Evolutionary conservation across 2,113 vertebrate species (phyloP), one percentile per base, ranked within the genome.

Genomic region (Falco punctatus): DNA sequence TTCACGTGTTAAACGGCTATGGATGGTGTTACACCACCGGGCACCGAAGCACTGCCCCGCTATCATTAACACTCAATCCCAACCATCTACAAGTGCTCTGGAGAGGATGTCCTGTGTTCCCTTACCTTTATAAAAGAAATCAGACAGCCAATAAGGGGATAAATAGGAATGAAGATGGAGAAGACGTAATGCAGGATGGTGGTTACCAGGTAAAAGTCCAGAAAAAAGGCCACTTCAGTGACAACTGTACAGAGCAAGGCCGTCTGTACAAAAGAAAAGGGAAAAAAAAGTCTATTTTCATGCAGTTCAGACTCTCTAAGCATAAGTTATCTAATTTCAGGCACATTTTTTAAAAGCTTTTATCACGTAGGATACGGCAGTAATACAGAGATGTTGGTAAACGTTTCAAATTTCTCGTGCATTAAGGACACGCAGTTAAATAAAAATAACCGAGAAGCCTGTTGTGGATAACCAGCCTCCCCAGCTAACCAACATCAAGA

Each of bases 121-220:
- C 97, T 95, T 90, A 99, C 99, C 99, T 98, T 99, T 95, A 99
- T 99, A 95, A 99, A 99, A 94, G 98, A 99, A 92, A 99, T 99
- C 85, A 99, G 98, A 95, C 99, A 99, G 48, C 99, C 99, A 83
- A 99, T 99, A 3, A 99, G 98, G 6, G 99, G 99, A 70, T 99
- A 99, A 67, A 99, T 98, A 8, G 99, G 99, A 97, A 99, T 98
- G 93, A 97, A 93, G 90, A 99, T 93, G 92, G 99, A 99, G 95
- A 99, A 96, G n/a, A 96, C 16, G 13, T 98, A 98, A 95, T 99
- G 99, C 81, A 99, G 98, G 84, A 98, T 2, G 6, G 97, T 95
- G 42, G 98, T 97, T 20, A 98, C 86, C 32, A 91, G 84, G 21
- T 96, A 96, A 58, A 94, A 98, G 58, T 98, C 98, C 90, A 99